Evolutionary conservation across 2,113 vertebrate genomes (phyloP), one percentile per base, ranked within the genome.

Genomic region (Lota lota): DNA sequence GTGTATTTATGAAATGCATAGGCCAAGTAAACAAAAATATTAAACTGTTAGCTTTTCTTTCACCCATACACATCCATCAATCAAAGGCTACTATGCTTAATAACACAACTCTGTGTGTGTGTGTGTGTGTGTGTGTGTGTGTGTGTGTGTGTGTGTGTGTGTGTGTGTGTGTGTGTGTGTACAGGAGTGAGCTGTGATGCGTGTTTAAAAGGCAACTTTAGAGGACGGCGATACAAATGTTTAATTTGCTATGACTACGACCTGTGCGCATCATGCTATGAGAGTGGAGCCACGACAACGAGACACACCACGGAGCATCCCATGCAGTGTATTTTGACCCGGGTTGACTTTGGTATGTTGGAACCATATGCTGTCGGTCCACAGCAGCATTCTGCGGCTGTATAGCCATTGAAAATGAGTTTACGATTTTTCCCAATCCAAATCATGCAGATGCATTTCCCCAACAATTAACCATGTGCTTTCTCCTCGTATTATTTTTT

Each of bases 241-340:
- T 97, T 99, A 93, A 98, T 99, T 89, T 99, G 97, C 93, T 99
- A 99, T 90, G 97, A 99, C 93, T 99, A 99, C 90, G 97, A 99
- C 88, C 72, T 99, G 75, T 99, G 97, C 63, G 97, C 96, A 69
- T 97, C 97, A 79, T 99, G 97, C 94, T 99, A 99, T 88, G 96
- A 99, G 83, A 98, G 96, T 88, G 97, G 97, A 77, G 96, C 97
- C 70, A 99, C 97, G 0, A 99, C 97, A 1, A 98, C 97, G 59
- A 95, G 97, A 91, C 97, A 99, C 88, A 98, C 97, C 79, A 97
- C 96, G 92, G 97, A 99, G 88, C 97, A 99, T 88, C 96, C 97
- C 77, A 98, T 99, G 97, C 97, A 99, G 96, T 99, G 97, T 91
- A 98, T 99, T 94, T 90, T 99, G 93, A 98, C 97, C 83, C 94